These are phyloP conservation scores for Nothobranchius kuhntae DNA, from an alignment of 2,113 vertebrate genomes.

Conservation along the genomic window DNA sequence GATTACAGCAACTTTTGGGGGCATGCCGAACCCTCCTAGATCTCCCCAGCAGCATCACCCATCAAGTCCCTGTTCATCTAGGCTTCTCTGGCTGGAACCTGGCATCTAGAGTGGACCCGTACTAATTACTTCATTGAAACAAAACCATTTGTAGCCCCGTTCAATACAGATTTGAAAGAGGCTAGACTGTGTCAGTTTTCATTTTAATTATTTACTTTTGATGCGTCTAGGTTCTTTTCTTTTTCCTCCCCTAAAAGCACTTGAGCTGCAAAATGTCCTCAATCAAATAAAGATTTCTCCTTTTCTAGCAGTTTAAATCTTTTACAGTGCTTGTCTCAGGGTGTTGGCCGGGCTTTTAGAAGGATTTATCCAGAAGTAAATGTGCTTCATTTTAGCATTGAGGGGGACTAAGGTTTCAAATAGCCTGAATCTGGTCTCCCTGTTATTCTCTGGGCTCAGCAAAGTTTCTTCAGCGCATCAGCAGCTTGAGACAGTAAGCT, in stretches of 20 bases:
- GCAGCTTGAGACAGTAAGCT: conserved; percentile 49
- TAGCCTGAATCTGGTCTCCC: not conserved
- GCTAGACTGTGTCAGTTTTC: too few relatives aligned
- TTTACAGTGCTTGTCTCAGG: conserved; percentile 30
- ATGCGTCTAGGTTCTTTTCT: too few relatives aligned
- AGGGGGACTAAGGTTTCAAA: not conserved
- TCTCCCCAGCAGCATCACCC: too few relatives aligned
- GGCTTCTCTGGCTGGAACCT: too few relatives aligned
- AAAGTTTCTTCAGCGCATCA: conserved; percentile 48
- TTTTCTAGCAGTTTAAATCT: conserved; percentile 26
- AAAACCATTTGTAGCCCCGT: too few relatives aligned
- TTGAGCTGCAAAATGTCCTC: conserved; percentile 13
- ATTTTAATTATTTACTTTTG: too few relatives aligned
- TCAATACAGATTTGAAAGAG: too few relatives aligned
- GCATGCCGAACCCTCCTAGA: too few relatives aligned
- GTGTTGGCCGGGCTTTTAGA: conserved; percentile 16
- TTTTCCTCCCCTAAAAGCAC: not conserved
- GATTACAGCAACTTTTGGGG: too few relatives aligned
- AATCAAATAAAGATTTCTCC: conserved; percentile 35
- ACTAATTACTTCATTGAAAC: too few relatives aligned
- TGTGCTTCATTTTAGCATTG: conserved; percentile 20
- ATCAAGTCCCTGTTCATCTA: too few relatives aligned
- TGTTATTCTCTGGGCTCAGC: conserved; percentile 47
- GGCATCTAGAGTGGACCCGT: too few relatives aligned
- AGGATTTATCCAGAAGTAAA: conserved; percentile 22